Evolutionary conservation across 1,140 invertebrate genomes (phyloP).

Genomic region (Arctopsyche grandis): DNA sequence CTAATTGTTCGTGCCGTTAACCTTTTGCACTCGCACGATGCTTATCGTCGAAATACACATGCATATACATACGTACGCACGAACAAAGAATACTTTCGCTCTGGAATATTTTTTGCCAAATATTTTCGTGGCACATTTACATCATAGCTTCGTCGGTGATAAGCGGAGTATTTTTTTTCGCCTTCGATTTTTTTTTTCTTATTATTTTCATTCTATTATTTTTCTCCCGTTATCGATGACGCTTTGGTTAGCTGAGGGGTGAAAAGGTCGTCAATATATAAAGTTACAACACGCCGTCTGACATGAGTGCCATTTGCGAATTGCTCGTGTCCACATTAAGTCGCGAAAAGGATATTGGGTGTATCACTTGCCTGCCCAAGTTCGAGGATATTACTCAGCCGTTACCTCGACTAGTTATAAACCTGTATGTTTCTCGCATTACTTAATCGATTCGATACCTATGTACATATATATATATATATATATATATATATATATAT

Average conservation of each 20-base stretch:
- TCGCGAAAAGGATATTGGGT: neutral
- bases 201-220: neutral
- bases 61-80: too few species aligned
- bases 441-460: too few species aligned
- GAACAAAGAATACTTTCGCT: neutral
- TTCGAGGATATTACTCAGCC: too few species aligned
- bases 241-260: constrained; percentile 21
- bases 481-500: too few species aligned
- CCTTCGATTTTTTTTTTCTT: neutral
- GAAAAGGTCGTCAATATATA: constrained; percentile 49
- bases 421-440: too few species aligned
- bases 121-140: constrained; percentile 4
- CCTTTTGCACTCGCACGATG: constrained; percentile 1
- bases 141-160: neutral
- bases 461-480: too few species aligned
- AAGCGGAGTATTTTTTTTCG: neutral
- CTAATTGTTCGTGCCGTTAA: neutral
- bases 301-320: constrained; percentile 7
- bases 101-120: neutral
- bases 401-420: too few species aligned
- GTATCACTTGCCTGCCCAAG: too few species aligned
- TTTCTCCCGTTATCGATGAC: neutral
- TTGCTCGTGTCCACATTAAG: neutral
- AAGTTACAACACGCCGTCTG: neutral
- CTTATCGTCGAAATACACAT: neutral